Conservation (phyloP, 2,797 vertebrate species). For the Hyperoplus immaculatus region DNA sequence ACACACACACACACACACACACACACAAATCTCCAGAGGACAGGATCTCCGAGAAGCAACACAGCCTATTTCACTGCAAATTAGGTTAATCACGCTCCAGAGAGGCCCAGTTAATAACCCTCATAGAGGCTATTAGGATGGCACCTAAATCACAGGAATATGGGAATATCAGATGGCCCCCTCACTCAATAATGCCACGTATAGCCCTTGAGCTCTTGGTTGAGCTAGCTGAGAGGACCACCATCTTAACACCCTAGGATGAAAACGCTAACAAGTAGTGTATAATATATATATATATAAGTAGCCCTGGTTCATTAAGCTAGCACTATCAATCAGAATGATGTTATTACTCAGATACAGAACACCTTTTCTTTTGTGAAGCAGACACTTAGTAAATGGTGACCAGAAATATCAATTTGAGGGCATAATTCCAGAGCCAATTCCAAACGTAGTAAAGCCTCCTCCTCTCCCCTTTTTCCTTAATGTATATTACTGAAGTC, state of each 20-base stretch:
- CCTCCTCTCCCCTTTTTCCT: not conserved
- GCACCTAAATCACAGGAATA: conserved; percentile 78
- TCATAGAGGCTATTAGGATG: conserved; percentile 80
- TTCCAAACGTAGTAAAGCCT: conserved; percentile 1
- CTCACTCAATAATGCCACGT: conserved; percentile 35
- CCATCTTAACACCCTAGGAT: conserved; percentile 2
- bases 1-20: not conserved
- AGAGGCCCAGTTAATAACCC: conserved; percentile 83
- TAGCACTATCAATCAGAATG: conserved; percentile 41
- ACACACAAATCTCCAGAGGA: conserved; percentile 64
- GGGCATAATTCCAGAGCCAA: not conserved
- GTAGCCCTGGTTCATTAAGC: conserved; percentile 45
- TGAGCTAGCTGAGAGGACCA: conserved; percentile 28
- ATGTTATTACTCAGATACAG: conserved; percentile 26
- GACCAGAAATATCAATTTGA: conserved; percentile 20
- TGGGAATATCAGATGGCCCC: conserved; percentile 67
- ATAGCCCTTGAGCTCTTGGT: conserved; percentile 27
- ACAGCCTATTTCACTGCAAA: conserved; percentile 81
- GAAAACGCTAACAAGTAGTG: conserved; percentile 21
- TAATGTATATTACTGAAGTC: not conserved
- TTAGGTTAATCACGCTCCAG: conserved; percentile 83
- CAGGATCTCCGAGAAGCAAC: conserved; percentile 76
- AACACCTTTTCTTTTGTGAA: conserved; percentile 17
- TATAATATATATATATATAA: conserved; percentile 20
- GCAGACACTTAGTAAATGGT: conserved; percentile 27